Conservation (phyloP, 2,113 vertebrate species). For the Silurus glanis region DNA sequence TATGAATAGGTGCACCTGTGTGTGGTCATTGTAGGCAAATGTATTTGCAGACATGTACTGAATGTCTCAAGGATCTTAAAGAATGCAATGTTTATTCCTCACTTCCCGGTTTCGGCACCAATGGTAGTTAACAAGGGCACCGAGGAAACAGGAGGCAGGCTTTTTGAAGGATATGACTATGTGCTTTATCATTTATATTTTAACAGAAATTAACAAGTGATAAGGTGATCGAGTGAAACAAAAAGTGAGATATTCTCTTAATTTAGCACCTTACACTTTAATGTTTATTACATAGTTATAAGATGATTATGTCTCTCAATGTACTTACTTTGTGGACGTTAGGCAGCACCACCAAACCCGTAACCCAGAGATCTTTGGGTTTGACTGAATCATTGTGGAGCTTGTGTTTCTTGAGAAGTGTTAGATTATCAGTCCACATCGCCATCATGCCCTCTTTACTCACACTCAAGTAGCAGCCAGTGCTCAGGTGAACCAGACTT, state of each 20-base stretch:
- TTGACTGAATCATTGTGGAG: conserved; percentile 74
- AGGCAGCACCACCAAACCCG: conserved; percentile 75
- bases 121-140: not conserved
- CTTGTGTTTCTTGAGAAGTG: conserved; percentile 68
- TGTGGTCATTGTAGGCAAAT: not conserved
- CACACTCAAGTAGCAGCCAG: conserved; percentile 75
- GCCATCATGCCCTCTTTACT: conserved; percentile 77
- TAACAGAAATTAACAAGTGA: not conserved
- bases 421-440: conserved; percentile 76
- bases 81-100: not conserved
- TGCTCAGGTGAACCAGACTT: conserved; percentile 75
- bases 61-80: not conserved
- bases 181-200: not conserved
- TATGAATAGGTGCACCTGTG: not conserved
- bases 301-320: not conserved
- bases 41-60: not conserved
- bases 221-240: not conserved
- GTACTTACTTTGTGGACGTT: conserved; percentile 79
- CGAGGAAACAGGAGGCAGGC: not conserved
- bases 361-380: conserved; percentile 82
- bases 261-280: not conserved
- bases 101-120: not conserved
- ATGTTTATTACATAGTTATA: not conserved
- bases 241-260: not conserved
- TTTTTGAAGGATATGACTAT: not conserved